These are phyloP conservation scores for Archaeoteleia sp. DNA, from an alignment of 2,888 invertebrate genomes.

Conservation along the genomic window DNA sequence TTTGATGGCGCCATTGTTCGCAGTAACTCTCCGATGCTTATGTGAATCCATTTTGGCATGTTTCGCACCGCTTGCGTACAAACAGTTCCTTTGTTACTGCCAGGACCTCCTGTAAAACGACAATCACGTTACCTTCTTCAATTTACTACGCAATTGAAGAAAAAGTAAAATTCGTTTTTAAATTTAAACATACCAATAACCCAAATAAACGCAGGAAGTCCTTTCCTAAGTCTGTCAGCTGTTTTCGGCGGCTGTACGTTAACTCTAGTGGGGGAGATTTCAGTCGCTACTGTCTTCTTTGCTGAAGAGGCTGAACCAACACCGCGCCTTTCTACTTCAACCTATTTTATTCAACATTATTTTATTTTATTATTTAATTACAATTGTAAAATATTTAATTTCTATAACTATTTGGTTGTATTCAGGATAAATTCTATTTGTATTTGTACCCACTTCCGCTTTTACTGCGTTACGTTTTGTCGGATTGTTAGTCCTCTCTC, in stretches of 20 bases:
- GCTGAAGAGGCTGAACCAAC: conserved; percentile 33
- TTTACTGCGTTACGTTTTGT: conserved; percentile 59
- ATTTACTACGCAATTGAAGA: no score
- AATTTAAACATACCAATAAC: conserved; percentile 73
- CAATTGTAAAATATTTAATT: neutral
- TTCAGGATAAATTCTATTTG: no score
- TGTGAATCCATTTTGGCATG: conserved; percentile 84
- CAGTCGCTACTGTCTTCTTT: conserved; percentile 54
- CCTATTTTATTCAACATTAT: conserved; percentile 60
- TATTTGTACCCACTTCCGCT: conserved; percentile 63
- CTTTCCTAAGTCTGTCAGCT: conserved; percentile 65
- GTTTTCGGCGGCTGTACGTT: conserved; percentile 63
- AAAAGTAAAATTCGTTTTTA: no score
- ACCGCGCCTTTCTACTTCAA: conserved; percentile 66
- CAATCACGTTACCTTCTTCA: no score
- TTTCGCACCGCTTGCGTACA: conserved; percentile 84
- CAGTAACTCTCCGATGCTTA: conserved; percentile 87
- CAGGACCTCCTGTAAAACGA: conserved; percentile 84
- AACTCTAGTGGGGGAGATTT: conserved; percentile 53
- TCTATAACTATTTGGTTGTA: no score
- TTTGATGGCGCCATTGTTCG: conserved; percentile 83
- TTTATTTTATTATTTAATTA: no score
- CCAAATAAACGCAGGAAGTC: conserved; percentile 75
- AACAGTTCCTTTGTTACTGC: conserved; percentile 90
- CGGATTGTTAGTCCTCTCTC: conserved; percentile 41